Evolutionary conservation across 2,113 vertebrate genomes (phyloP).

Genomic region (Cettia cetti): DNA sequence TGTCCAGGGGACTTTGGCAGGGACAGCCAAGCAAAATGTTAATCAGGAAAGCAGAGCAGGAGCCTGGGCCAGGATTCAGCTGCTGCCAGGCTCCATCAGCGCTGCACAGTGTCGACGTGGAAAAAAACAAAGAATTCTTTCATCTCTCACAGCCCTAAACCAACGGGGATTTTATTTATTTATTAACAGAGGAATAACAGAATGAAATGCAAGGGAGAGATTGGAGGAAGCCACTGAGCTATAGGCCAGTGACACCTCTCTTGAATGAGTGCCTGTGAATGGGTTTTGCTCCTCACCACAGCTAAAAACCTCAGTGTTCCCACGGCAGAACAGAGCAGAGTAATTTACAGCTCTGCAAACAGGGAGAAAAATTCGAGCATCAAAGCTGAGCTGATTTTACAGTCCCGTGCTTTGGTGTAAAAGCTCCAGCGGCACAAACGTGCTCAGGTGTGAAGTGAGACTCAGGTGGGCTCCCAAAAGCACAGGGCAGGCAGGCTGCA

Average conservation of each 20-base stretch:
- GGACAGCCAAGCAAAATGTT: background rate
- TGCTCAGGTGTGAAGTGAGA: background rate
- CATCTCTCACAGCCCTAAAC: background rate
- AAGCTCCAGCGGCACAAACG: background rate
- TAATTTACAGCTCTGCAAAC: background rate
- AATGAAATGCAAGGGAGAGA: background rate
- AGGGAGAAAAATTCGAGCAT: background rate
- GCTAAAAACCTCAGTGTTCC: background rate
- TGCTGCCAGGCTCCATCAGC: constrained; percentile 18
- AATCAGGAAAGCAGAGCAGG: background rate
- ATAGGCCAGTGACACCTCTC: background rate
- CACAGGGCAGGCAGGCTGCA: accelerated
- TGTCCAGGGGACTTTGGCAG: constrained; percentile 16
- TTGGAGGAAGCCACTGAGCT: background rate
- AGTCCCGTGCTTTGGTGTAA: background rate
- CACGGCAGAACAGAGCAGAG: background rate
- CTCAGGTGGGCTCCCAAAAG: background rate
- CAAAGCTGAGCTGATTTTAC: background rate
- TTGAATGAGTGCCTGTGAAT: background rate
- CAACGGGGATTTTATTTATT: background rate
- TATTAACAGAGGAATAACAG: background rate
- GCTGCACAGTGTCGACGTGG: background rate
- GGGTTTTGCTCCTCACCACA: background rate
- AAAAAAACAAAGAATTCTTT: background rate
- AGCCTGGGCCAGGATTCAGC: background rate